Evolutionary conservation across 1,140 invertebrate genomes (phyloP), one percentile per base, ranked within the genome.

Genomic region (Diorhabda sublineata): DNA sequence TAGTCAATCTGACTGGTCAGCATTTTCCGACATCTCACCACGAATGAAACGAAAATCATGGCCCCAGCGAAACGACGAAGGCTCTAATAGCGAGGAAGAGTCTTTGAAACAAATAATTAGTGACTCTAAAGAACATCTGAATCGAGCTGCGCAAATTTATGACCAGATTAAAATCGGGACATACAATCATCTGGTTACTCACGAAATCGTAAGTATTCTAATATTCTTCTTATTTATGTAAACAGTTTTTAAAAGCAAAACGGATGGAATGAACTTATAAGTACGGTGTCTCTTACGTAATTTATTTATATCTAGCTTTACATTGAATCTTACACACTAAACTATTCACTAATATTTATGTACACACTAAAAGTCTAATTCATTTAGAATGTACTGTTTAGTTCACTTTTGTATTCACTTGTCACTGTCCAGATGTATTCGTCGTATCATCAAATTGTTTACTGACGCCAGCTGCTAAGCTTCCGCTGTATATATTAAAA

Each of bases 1-100:
- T 80, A 93, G 92, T 73, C 92, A 93, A 78, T 94, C 92, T 0
- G 92, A 93, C 77, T 86, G 92, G 72, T 91, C 90, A 45, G 87
- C 87, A 66, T 86, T 87, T 75, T 81, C 86, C 71, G 85, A 87
- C 73, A 83, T 83, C 68, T 86, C 87, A 68, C 88, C 87, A 26
- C 77, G 73, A 45, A 76, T 81, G 64, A 75, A 76, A 73, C 68
- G 80, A 66, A 79, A 79, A 75, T 66, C 66, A 2, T 74, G 77
- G 44, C 7, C 47, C 2, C 64, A 42, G 41, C 69, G 74, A 45
- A 67, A 72, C 11, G 69, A 68, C 42, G 74, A 73, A 45, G 77
- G 79, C 45, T 79, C 78, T 3, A 78, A 80, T 61, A 75, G 73
- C 56, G 80, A 81, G 11, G 73, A 74, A n/a, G 76, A 77, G 65